These are phyloP conservation scores for Leucoraja ocellata DNA, from an alignment of 2,797 vertebrate species.

Conservation along the genomic window DNA sequence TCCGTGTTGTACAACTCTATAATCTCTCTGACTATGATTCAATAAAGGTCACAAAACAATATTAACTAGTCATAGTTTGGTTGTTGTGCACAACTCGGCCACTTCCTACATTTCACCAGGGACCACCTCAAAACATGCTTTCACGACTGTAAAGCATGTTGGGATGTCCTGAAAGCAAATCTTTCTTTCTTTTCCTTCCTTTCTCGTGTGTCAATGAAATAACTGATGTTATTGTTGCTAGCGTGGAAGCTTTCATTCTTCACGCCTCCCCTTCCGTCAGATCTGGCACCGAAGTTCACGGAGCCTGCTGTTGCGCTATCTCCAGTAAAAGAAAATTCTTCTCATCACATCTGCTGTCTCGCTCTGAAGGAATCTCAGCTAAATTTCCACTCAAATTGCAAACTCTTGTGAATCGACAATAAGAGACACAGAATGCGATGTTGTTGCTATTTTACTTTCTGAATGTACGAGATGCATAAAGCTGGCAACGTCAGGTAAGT, in stretches of 20 bases:
- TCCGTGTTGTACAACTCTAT: no score
- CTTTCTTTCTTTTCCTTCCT: no score
- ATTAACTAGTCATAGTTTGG: no score
- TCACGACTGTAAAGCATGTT: no score
- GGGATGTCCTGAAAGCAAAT: no score
- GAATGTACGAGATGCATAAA: not conserved
- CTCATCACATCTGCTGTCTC: not conserved
- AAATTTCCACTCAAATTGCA: not conserved
- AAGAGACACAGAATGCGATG: not conserved
- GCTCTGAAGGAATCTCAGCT: not conserved
- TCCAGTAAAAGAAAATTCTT: not conserved
- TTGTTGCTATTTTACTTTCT: not conserved
- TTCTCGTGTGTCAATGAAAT: not conserved
- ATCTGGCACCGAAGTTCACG: constrained; percentile 6
- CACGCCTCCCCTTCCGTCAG: constrained; percentile 9
- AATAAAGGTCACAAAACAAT: no score
- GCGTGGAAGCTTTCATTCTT: not conserved
- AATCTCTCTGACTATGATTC: no score
- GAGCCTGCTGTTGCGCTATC: constrained; percentile 14
- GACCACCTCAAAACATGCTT: no score
- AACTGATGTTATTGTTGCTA: constrained; percentile 29
- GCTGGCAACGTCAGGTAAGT: not conserved
- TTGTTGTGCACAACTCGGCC: no score
- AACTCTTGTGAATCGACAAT: not conserved
- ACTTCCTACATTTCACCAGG: no score